Evolutionary conservation across 2,113 vertebrate species (phyloP).

Genomic region (Pachycephala philippinensis): DNA sequence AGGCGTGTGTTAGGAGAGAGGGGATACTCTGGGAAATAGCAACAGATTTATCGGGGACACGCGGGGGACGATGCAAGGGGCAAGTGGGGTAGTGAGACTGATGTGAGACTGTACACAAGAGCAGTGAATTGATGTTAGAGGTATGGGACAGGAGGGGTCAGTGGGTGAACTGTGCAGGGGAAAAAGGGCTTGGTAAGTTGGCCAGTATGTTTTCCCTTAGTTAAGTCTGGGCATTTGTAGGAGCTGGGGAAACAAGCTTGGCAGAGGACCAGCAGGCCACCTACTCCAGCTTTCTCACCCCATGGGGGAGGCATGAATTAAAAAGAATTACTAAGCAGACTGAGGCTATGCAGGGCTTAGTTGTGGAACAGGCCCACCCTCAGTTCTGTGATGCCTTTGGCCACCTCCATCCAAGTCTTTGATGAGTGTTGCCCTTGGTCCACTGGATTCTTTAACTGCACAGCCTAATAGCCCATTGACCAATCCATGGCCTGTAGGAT

Average conservation of each 20-base stretch:
- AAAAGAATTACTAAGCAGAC: conserved; percentile 42
- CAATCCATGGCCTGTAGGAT: background rate
- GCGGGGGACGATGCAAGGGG: background rate
- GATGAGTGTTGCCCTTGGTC: background rate
- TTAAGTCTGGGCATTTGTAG: background rate
- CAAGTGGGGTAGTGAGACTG: background rate
- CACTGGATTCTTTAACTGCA: background rate
- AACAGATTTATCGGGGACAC: background rate
- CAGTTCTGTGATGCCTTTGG: conserved; percentile 38
- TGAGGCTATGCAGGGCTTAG: conserved; percentile 27
- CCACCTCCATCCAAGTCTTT: conserved; percentile 34
- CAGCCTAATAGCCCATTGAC: background rate
- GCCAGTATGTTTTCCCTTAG: conserved; percentile 2
- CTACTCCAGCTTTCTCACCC: conserved; percentile 43
- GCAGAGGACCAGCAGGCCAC: conserved; percentile 42
- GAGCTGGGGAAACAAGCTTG: conserved; percentile 20
- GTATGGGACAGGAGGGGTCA: background rate
- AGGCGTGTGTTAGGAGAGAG: conserved; percentile 33
- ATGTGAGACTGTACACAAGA: background rate
- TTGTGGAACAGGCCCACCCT: conserved; percentile 54
- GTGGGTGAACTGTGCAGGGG: background rate
- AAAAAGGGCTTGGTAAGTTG: background rate
- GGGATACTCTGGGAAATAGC: background rate
- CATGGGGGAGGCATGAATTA: conserved; percentile 13
- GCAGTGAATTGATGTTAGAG: background rate